phyloP scores from a whole-genome alignment of 1,140 invertebrate species.

The Himalopsyche phryganea region DNA sequence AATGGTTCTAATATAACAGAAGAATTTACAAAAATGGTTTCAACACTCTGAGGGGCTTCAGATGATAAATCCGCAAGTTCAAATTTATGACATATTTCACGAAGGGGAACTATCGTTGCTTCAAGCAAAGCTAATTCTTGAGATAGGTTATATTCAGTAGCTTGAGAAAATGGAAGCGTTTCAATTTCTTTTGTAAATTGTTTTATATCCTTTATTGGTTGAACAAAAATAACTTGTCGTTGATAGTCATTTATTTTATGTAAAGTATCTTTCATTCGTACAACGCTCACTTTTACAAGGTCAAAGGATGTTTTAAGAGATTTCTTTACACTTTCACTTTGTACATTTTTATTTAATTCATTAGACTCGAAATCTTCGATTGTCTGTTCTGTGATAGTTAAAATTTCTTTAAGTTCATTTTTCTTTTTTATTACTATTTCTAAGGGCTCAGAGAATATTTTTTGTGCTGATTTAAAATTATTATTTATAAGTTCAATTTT shows the following conservation, averaged over 20 bases:
- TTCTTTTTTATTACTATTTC: slow-evolving; percentile 30
- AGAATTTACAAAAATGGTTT: neutral
- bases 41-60: neutral
- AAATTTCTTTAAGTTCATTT: slow-evolving; percentile 34
- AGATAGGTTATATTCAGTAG: slow-evolving; percentile 4
- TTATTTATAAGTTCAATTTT: slow-evolving; percentile 27
- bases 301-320: slow-evolving; percentile 23
- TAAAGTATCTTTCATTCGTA: slow-evolving; percentile 45
- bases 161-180: slow-evolving; percentile 14
- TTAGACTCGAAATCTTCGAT: slow-evolving; percentile 25
- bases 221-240: slow-evolving; percentile 19
- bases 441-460: slow-evolving; percentile 38
- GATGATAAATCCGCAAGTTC: slow-evolving; percentile 23
- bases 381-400: slow-evolving; percentile 36
- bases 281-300: slow-evolving; percentile 12
- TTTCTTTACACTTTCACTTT: slow-evolving; percentile 20
- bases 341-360: slow-evolving; percentile 12
- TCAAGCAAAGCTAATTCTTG: slow-evolving; percentile 16
- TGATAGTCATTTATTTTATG: slow-evolving; percentile 33
- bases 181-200: slow-evolving; percentile 30
- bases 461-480: slow-evolving; percentile 19
- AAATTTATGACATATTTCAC: slow-evolving; percentile 29
- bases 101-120: slow-evolving; percentile 25
- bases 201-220: slow-evolving; percentile 30
- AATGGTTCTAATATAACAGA: slow-evolving; percentile 2